Base-by-base conservation (phyloP, 2,113 vertebrate species). In the Cricetomys ansorgei region DNA sequence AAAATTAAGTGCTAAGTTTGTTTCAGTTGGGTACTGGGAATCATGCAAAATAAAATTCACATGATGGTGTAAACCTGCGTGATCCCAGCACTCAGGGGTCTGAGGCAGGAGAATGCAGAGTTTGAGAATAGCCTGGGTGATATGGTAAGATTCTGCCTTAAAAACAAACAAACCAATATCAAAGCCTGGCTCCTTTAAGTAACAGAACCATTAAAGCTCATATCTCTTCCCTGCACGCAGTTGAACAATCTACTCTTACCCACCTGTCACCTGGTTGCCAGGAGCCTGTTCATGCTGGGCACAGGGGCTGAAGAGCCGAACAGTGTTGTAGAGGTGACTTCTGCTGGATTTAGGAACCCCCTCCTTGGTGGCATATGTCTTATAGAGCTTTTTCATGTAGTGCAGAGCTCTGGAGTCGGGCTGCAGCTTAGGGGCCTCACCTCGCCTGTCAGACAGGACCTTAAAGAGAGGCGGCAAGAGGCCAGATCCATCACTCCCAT, bases 321-420 rank as follows among this genome's bases (percentile, higher is more conserved):
- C 98, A 0, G 99, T 99, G 98, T 99, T 99, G 94, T 99, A 99
- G 72, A 98, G 96, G 67, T 98, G 98, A 27, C 98, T 97, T 43
- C 95, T 97, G 13, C 85, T 97, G n/a, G 98, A 97, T 77, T 98
- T 99, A 7, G 99, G 98, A 83, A 99, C 98, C 67, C 99, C 98
- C 77, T 99, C 99, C 87, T 98, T 98, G 86, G 98, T 99, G 19
- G 99, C 98, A 0, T 98, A 99, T 88, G 98, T 98, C 97, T 99
- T 99, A 72, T 99, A 99, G 0, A 99, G 98, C 89, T 98, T 98
- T 93, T 99, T 99, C 99, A 99, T 99, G 97, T 99, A 99, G 7
- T 97, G 98, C 0, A 99, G 98, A 81, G 99, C 99, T 96, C 97
- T 98, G 59, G 99, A 98, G 93, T 99, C 99, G 0, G 99, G 99